Percentiles rank a stretch among this genome's conserved stretches.
phyloP scores from a whole-genome alignment of 1,140 invertebrate species.

The Habropoda laboriosa region DNA sequence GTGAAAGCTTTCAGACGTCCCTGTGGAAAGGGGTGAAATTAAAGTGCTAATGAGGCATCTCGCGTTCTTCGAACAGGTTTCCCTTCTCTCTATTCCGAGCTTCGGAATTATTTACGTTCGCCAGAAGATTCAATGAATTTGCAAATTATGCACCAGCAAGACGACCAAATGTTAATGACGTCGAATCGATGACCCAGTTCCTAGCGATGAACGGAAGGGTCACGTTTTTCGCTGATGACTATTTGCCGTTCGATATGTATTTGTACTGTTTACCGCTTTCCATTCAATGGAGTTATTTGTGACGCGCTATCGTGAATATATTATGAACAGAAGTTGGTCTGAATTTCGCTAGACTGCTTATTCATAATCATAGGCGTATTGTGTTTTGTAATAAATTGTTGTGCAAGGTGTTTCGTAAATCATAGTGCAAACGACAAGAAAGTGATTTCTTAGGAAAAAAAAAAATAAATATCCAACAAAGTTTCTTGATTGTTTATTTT shows the following conservation, averaged over 20 bases:
- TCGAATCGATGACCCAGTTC: constrained; percentile 19
- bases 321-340: too few relatives aligned
- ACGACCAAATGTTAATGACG: constrained; percentile 25
- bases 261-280: background rate
- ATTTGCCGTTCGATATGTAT: background rate
- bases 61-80: background rate
- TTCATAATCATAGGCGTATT: too few relatives aligned
- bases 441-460: too few relatives aligned
- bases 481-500: too few relatives aligned
- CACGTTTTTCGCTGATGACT: too few relatives aligned
- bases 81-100: constrained; percentile 4
- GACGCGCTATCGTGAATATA: too few relatives aligned
- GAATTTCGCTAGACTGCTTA: too few relatives aligned
- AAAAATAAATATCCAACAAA: too few relatives aligned
- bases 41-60: constrained; percentile 43
- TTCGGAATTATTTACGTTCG: constrained; percentile 33
- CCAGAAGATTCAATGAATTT: constrained; percentile 25
- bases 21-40: constrained; percentile 22
- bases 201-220: background rate
- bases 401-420: too few relatives aligned
- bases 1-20: constrained; percentile 10
- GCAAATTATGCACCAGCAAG: constrained; percentile 8
- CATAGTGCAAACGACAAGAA: too few relatives aligned
- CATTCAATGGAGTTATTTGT: too few relatives aligned
- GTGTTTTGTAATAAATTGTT: too few relatives aligned